A percentile compares a stretch with the other conserved stretches of the same genome.
These are phyloP conservation scores for Natator depressus DNA, from an alignment of 2,113 vertebrate genomes.

Conservation along the genomic window DNA sequence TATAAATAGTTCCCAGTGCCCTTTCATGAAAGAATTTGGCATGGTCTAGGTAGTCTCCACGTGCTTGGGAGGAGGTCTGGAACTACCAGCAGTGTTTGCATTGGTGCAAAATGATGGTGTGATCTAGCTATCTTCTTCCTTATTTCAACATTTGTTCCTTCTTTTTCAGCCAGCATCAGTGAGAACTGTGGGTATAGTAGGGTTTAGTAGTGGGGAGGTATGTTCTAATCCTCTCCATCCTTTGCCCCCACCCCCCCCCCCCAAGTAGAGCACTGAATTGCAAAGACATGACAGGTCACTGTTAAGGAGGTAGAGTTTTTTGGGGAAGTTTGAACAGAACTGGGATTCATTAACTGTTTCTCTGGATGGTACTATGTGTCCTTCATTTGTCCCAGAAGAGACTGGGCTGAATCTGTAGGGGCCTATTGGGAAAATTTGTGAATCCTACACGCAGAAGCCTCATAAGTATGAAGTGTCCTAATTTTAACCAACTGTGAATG, in stretches of 20 bases:
- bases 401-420: neutral
- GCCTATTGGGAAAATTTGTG: neutral
- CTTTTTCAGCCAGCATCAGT: neutral
- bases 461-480: neutral
- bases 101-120: neutral
- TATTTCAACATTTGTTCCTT: neutral
- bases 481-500: neutral
- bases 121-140: neutral
- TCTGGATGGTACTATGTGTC: neutral
- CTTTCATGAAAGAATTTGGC: constrained; percentile 55
- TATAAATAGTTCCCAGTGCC: constrained; percentile 45
- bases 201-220: neutral
- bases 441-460: neutral
- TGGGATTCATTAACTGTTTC: neutral
- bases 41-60: constrained; percentile 43
- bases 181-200: neutral
- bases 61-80: neutral
- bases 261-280: neutral
- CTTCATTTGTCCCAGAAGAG: neutral
- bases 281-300: neutral
- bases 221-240: neutral
- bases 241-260: neutral
- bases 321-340: neutral
- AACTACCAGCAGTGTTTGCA: neutral
- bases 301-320: neutral